Evolutionary conservation across 2,888 invertebrate species (phyloP).

Genomic region (Labia minor): DNA sequence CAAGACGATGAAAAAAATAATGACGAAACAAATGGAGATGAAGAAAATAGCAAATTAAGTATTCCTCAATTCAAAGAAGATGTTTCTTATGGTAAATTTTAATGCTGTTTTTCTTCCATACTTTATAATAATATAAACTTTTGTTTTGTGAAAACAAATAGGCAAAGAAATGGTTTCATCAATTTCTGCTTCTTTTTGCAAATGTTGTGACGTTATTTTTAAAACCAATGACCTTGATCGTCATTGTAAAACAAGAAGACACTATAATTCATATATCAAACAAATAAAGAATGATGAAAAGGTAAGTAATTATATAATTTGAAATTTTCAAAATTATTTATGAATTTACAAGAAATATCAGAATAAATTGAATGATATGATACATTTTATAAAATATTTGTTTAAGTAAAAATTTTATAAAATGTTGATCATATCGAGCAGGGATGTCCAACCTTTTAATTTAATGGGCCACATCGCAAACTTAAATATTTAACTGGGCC

Average conservation of each 20-base stretch:
- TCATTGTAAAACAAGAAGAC: not conserved
- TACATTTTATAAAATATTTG: too few species aligned
- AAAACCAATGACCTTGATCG: not conserved
- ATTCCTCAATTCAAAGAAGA: not conserved
- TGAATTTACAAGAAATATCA: too few species aligned
- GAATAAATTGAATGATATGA: too few species aligned
- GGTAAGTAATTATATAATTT: slow-evolving; percentile 27
- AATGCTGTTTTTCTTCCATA: too few species aligned
- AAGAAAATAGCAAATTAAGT: not conserved
- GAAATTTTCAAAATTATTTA: too few species aligned
- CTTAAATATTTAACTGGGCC: too few species aligned
- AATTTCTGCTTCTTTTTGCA: not conserved
- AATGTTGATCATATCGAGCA: too few species aligned
- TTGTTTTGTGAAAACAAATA: too few species aligned
- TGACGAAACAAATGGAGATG: not conserved
- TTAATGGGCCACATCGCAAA: too few species aligned
- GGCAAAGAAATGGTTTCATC: not conserved
- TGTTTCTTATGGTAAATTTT: not conserved
- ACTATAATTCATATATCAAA: not conserved
- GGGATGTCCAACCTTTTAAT: too few species aligned
- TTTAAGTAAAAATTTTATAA: too few species aligned
- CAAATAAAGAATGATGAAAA: slow-evolving; percentile 19
- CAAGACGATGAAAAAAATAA: not conserved
- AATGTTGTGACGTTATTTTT: not conserved
- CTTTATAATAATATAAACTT: too few species aligned